Base-by-base conservation (phyloP, 2,888 invertebrate genomes). In the Andrena camellia region DNA sequence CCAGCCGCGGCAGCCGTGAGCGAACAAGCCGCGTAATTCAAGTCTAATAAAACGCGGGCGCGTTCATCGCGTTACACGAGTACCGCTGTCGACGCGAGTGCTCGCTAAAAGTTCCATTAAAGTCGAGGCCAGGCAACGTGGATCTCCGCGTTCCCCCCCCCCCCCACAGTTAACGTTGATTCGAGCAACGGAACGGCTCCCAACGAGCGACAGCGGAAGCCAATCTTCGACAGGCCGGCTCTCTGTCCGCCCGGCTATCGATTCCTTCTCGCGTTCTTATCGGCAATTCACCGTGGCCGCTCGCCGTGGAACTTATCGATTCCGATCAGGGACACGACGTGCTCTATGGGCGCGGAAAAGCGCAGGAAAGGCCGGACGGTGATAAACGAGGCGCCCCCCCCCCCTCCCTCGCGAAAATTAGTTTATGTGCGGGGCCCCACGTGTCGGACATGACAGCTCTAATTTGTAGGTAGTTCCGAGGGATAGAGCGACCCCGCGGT, bases 231-330 rank as follows among this genome's bases (percentile, higher is more conserved):
- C 59, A 62, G 64, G 62, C 62, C 42, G 59, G 71, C 54, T 50
- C 54, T 50, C 10, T 31, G 67, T 78, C 68, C 62, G n/a, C 73
- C 48, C 80, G 59, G 35, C 78, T 80, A 84, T 82, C 84, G 84
- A 84, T 83, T 82, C 26, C 70, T 71, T 60, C 71, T 60, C 64
- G 71, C 69, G 66, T 76, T 70, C 73, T 80, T 73, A 72, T 72
- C 78, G 67, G 72, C 79, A 84, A 87, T 85, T 86, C 84, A 70
- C 69, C 57, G 10, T 69, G 66, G 54, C 54, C 31, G 48, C 67
- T n/a, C 31, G 54, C 26, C 29, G 20, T 33, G 52, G 57, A 57
- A 70, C 20, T 81, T 74, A 81, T 81, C 86, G 81, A 86, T 75
- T 72, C 57, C 60, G 68, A 66, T 59, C 52, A 60, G 60, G 70